Evolutionary conservation across 2,113 vertebrate species (phyloP), one percentile per base, ranked within the genome.

Genomic region (Solenodon paradoxus): DNA sequence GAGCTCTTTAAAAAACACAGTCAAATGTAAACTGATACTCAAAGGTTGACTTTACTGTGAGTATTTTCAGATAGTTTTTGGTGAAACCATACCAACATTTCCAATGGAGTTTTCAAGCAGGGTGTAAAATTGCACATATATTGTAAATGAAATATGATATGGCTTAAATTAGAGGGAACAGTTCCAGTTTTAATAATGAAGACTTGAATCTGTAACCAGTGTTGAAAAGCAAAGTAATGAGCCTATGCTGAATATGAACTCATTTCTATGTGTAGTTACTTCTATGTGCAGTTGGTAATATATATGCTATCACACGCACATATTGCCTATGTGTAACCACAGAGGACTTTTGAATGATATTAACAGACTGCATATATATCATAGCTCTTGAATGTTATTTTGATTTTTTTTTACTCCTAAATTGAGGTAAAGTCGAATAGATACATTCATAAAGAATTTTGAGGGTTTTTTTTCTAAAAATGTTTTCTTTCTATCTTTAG

Each of bases 1-100:
- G 79, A 75, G 9, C 69, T 92, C 15, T 69, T 84, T 64, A 80
- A 42, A 85, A 95, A 92, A 61, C 61, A 45, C n/a, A 51, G 35
- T 77, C 15, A 47, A 17, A 40, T 66, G 59, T 22, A 12, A 3
- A 49, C 7, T 38, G 30, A 59, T n/a, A 24, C 10, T 22, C 4
- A 57, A 3, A 77, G 19, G 24, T 16, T 74, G 22, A 55, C 38
- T 66, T 94, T 86, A 55, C 9, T 55, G 24, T 68, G 68, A 32
- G 3, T 84, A 57, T 57, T 93, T 82, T 95, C 16, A 83, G 24
- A 5, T 28, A 83, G 20, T 32, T 79, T 8, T 42, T 69, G n/a
- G 19, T 49, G 26, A 61, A 63, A 75, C 1, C 3, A 22, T 57
- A 85, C 2, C 20, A 55, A 15, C 2, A 71, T 84, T 2, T 4